Evolutionary conservation across 2,113 vertebrate species (phyloP), one percentile per base, ranked within the genome.

Genomic region (Cygnus atratus): DNA sequence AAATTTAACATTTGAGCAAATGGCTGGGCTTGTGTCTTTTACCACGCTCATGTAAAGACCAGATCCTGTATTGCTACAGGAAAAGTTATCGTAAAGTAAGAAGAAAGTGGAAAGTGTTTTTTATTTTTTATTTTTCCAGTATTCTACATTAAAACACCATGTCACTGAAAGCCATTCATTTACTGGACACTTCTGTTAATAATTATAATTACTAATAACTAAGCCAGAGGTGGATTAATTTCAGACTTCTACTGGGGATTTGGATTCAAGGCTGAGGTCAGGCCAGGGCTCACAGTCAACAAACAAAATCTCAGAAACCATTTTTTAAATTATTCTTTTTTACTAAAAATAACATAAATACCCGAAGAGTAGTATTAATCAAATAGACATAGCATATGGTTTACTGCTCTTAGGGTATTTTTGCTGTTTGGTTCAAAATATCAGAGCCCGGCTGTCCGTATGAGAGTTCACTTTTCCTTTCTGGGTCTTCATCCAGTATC

Each of bases 221-320:
- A 73, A 92, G 37, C 58, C 84, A 94, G 90, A 72, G 61, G 35
- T 89, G 41, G 77, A 92, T 97, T 95, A 46, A 93, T 95, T 95
- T 97, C 78, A 89, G 88, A 62, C 71, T 94, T 91, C 88, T 91
- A 33, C 84, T 80, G 91, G 84, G 87, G 78, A 87, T 95, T 96
- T 96, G 78, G 81, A 89, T 93, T 96, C 92, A 85, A 89, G 96
- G 90, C 88, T 96, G 91, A 96, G 96, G 94, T 97, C 93, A 95
- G 95, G 93, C 84, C 95, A 96, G 92, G 92, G 88, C 89, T 82
- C 78, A 80, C 31, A 89, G 84, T 96, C 95, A 96, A 96, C 92
- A 96, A 96, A 95, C 91, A 83, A 70, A 87, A 82, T 91, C 92
- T 92, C 59, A 89, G 78, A 90, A 85, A 80, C 59, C 50, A 67